Evolutionary conservation across 1,140 invertebrate genomes (phyloP).

Genomic region (Drosophila sp.): DNA sequence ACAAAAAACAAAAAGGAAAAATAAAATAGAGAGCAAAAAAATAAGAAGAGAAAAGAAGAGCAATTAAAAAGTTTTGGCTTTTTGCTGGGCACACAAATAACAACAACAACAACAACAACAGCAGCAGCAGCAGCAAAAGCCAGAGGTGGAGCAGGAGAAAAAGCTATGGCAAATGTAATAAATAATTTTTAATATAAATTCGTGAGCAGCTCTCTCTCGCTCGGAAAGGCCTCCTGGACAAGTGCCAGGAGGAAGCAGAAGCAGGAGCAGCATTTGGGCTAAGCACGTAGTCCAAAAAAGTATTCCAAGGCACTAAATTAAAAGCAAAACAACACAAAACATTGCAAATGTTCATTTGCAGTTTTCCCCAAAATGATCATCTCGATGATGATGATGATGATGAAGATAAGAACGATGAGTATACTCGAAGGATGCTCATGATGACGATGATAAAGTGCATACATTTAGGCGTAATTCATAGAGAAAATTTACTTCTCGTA

Average conservation of each 20-base stretch:
- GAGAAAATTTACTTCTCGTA: conserved; percentile 30
- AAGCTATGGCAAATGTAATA: conserved; percentile 52
- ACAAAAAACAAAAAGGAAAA: conserved; percentile 19
- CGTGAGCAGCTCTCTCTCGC: conserved; percentile 34
- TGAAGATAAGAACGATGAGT: background rate
- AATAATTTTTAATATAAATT: conserved; percentile 68
- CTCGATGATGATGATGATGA: conserved; percentile 13
- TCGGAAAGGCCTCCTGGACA: conserved; percentile 32
- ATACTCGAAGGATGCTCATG: conserved; percentile 3
- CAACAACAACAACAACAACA: conserved; percentile 12
- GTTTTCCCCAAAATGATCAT: conserved; percentile 26
- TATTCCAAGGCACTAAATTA: conserved; percentile 53
- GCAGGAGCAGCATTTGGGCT: conserved; percentile 7
- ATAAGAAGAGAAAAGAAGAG: conserved; percentile 27
- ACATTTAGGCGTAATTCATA: conserved; percentile 43
- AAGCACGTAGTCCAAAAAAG: conserved; percentile 44
- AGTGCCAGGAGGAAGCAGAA: conserved; percentile 29
- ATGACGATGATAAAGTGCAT: conserved; percentile 50
- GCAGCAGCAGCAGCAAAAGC: background rate
- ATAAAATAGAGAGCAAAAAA: background rate
- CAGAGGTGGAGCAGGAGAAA: background rate
- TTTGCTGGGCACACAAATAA: conserved; percentile 29
- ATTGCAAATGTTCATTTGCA: conserved; percentile 49
- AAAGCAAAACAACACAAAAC: conserved; percentile 49
- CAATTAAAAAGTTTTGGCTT: conserved; percentile 53